Base-by-base conservation (phyloP, 2,888 invertebrate species). In the Mimumesa dahlbomi region DNA sequence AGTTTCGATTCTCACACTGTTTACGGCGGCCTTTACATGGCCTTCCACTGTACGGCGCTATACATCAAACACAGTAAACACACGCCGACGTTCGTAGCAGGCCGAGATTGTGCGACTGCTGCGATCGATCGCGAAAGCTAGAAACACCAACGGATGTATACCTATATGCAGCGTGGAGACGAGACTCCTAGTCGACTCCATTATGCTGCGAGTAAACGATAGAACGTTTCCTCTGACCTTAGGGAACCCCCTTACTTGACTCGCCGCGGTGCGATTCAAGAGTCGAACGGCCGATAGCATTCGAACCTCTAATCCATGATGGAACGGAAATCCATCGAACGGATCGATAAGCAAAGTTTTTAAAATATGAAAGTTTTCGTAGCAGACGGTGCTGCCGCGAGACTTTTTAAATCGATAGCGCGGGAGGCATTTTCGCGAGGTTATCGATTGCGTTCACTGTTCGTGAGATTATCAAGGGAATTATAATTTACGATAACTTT, bases 101-200 rank as follows among this genome's bases (percentile, higher is more conserved):
- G 65, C 66, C 43, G 70, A 75, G 75, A 75, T 75, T 74, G 63
- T 75, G 75, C 66, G 66, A 75, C 75, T 74, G 63, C 54, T 66
- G 53, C 70, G 70, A 75, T 75, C 75, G 75, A 75, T 75, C 69
- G 75, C 63, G 25, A 38, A 54, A 66, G 64, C 54, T 57, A 64
- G 73, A 68, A 73, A 73, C 73, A 63, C 62, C 34, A 56, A 38
- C 38, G 42, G 50, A 58, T 45, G 22, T 71, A 66, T 72, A 73
- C 48, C 62, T 73, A 73, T 66, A 72, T 66, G 66, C 40, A 40
- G 42, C 14, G 42, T 54, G 45, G 49, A 62, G 57, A 62, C 68
- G 53, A 57, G 71, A 53, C 67, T 54, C 43, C 43, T 57, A 49
- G 65, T 50, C 65, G 56, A 71, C 61, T 66, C 56, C 71, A 53